Conservation (phyloP, 2,797 vertebrate genomes). For the Avahi laniger region DNA sequence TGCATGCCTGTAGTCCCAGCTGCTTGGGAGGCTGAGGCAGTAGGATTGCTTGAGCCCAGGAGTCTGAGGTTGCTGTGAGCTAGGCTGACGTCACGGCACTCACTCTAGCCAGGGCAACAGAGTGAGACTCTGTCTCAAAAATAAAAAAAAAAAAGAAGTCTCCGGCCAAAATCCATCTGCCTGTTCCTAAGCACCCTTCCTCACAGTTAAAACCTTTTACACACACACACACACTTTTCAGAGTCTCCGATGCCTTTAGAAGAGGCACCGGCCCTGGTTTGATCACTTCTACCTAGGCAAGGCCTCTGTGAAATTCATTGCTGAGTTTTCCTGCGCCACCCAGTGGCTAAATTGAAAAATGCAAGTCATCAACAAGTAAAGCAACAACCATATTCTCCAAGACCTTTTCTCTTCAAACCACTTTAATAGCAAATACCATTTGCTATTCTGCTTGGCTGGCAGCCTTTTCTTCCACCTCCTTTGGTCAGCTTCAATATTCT, state of each 20-base stretch:
- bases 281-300: background rate
- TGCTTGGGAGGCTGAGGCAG: too few species aligned
- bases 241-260: background rate
- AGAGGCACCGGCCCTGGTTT: background rate
- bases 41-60: too few species aligned
- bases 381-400: background rate
- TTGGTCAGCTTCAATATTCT: background rate
- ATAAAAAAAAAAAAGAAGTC: too few species aligned
- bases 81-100: too few species aligned
- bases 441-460: background rate
- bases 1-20: too few species aligned
- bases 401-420: background rate
- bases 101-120: too few species aligned
- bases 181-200: background rate
- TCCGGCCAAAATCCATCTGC: background rate
- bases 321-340: constrained; percentile 9
- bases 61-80: too few species aligned
- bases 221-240: background rate
- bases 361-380: constrained; percentile 32
- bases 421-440: background rate
- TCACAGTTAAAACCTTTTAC: background rate
- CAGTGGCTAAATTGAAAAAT: constrained; percentile 48
- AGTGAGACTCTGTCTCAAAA: too few species aligned
- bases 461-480: background rate
- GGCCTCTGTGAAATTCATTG: background rate